Evolutionary conservation across 2,888 invertebrate genomes (phyloP).

Genomic region (Xestoiulus laeticollis): DNA sequence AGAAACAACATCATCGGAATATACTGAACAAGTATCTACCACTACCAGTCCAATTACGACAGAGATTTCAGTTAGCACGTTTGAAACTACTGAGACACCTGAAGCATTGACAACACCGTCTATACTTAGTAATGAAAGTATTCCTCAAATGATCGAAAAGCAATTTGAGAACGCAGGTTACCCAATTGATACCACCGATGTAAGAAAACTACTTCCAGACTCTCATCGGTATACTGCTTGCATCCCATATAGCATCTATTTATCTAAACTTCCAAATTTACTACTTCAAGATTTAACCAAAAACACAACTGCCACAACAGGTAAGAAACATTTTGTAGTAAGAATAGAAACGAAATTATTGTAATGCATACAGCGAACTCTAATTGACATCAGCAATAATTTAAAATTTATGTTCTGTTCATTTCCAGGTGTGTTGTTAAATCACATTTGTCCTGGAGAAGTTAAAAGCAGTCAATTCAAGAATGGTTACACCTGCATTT

Average conservation of each 20-base stretch:
- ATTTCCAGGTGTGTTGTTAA: conserved; percentile 38
- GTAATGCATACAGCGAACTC: not conserved
- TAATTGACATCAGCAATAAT: too few species aligned
- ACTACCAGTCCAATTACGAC: not conserved
- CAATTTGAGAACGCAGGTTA: conserved; percentile 47
- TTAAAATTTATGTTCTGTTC: not conserved
- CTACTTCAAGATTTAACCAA: conserved; percentile 11
- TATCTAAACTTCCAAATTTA: conserved; percentile 16
- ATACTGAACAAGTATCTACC: not conserved
- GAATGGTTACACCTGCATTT: conserved; percentile 42
- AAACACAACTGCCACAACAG: conserved; percentile 12
- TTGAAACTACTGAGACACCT: conserved; percentile 22
- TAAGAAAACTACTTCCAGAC: conserved; percentile 4
- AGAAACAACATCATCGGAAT: not conserved
- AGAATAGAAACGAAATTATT: not conserved
- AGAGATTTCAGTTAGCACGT: not conserved
- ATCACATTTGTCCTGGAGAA: conserved; percentile 46
- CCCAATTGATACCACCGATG: conserved; percentile 30
- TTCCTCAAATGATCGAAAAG: conserved; percentile 15
- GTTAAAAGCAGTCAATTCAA: conserved; percentile 42
- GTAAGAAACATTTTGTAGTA: conserved; percentile 25
- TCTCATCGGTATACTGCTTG: conserved; percentile 45
- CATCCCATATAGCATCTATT: conserved; percentile 8
- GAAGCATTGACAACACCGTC: not conserved
- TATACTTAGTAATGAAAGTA: not conserved